These are phyloP conservation scores for Mirza zaza DNA, from an alignment of 2,113 vertebrate species.

Conservation along the genomic window DNA sequence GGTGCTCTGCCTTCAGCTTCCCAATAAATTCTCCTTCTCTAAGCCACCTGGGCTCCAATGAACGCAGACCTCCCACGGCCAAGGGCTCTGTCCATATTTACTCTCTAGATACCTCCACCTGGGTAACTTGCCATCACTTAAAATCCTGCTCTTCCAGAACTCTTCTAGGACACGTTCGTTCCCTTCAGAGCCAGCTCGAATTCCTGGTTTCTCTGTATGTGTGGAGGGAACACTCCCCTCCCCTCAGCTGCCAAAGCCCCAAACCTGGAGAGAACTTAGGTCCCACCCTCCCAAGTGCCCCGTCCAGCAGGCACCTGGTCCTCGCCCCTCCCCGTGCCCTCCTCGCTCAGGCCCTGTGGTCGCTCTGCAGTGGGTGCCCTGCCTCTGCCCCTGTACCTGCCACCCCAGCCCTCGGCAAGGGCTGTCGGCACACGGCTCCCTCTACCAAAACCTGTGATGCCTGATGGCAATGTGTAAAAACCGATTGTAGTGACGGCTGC, in stretches of 20 bases:
- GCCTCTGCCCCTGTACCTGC: background rate
- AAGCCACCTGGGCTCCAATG: background rate
- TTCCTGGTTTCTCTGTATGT: background rate
- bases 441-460: background rate
- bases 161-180: background rate
- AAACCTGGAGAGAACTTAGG: background rate
- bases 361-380: background rate
- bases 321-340: background rate
- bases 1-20: background rate
- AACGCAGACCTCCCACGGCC: background rate
- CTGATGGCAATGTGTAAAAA: background rate
- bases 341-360: background rate
- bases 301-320: background rate
- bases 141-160: background rate
- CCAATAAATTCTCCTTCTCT: background rate
- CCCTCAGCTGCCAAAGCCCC: background rate
- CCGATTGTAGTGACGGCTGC: background rate
- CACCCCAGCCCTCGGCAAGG: background rate
- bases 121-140: background rate
- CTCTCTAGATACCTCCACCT: background rate
- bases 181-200: background rate
- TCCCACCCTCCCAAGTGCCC: background rate
- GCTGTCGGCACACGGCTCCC: background rate
- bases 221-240: background rate
- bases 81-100: background rate